Evolutionary conservation across 2,113 vertebrate genomes (phyloP).

Genomic region (Corythaixoides concolor): DNA sequence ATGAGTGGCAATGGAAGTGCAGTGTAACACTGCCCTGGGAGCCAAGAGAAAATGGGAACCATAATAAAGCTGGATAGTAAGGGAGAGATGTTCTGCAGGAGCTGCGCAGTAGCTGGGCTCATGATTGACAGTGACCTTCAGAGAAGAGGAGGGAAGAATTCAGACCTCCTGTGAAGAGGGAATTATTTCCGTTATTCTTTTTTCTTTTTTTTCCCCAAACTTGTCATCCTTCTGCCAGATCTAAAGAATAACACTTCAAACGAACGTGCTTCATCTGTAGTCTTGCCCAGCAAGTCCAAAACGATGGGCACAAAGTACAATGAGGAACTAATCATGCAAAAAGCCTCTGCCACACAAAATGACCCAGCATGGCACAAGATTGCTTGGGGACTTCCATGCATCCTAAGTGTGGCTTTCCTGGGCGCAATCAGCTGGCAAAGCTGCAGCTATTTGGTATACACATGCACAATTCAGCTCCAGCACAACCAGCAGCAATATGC

Average conservation of each 20-base stretch:
- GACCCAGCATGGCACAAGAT: background rate
- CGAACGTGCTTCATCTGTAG: background rate
- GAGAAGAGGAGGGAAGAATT: background rate
- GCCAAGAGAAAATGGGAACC: background rate
- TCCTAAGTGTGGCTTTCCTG: background rate
- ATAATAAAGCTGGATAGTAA: background rate
- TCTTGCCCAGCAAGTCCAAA: background rate
- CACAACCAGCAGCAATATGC: background rate
- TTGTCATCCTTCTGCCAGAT: background rate
- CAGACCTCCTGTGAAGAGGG: background rate
- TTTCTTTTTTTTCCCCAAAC: background rate
- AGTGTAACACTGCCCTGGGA: background rate
- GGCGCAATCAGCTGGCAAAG: background rate
- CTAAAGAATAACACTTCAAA: background rate
- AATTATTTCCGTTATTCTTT: background rate
- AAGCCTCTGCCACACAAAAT: background rate
- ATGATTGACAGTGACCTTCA: background rate
- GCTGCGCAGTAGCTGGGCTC: background rate
- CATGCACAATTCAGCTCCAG: background rate
- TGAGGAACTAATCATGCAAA: background rate
- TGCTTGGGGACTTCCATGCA: background rate
- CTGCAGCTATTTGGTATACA: background rate
- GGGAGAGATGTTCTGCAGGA: background rate
- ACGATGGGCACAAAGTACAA: background rate
- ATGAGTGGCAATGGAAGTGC: background rate